These are phyloP conservation scores for Todiramphus saurophagus DNA, from an alignment of 2,113 vertebrate genomes.

Conservation along the genomic window DNA sequence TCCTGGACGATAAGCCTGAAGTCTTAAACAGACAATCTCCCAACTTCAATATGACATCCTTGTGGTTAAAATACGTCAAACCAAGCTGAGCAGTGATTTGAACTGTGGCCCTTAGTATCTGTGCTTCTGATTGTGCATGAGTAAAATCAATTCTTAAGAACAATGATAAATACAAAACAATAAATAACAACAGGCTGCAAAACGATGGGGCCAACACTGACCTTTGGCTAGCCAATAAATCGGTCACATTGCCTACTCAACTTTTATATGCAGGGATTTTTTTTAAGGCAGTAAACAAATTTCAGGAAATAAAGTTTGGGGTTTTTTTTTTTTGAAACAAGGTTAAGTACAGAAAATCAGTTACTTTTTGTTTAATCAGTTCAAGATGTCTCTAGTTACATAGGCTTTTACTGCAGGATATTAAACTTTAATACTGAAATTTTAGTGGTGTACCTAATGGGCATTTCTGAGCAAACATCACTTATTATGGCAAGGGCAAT, in stretches of 20 bases:
- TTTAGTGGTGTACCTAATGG: not conserved
- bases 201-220: not conserved
- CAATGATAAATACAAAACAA: not conserved
- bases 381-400: not conserved
- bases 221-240: not conserved
- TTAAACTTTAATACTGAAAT: not conserved
- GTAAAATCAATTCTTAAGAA: not conserved
- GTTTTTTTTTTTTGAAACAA: not conserved
- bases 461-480: not conserved
- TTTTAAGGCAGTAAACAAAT: not conserved
- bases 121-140: not conserved
- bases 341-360: not conserved
- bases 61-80: not conserved
- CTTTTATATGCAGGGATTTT: fast-evolving
- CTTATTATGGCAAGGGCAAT: not conserved
- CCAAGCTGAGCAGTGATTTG: not conserved
- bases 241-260: not conserved
- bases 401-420: not conserved
- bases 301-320: not conserved
- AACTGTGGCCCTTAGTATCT: not conserved
- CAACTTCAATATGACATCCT: not conserved
- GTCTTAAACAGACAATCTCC: not conserved
- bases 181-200: not conserved
- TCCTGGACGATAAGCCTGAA: not conserved
- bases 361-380: not conserved